Conservation (phyloP, 2,888 invertebrate species). For the Criorhina ranunculi region DNA sequence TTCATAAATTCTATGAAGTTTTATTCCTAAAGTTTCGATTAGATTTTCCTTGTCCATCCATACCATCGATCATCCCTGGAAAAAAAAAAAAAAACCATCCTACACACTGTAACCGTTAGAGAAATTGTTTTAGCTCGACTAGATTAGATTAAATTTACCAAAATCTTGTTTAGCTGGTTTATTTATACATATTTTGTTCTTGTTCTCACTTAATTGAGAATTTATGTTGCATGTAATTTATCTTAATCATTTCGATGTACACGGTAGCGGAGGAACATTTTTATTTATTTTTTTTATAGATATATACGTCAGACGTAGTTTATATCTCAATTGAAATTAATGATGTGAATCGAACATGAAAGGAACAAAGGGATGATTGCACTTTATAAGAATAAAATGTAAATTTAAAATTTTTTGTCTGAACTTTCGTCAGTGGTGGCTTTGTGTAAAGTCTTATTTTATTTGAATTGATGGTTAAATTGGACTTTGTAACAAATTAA, state of each 20-base stretch:
- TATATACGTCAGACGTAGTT: constrained; percentile 7
- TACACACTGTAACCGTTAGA: neutral
- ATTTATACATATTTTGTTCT: neutral
- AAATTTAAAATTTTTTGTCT: constrained; percentile 22
- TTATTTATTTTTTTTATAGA: too few species aligned
- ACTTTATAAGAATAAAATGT: constrained; percentile 14
- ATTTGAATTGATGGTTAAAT: constrained; percentile 33
- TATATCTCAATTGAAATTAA: constrained; percentile 59
- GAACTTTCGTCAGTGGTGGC: neutral
- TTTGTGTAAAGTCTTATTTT: constrained; percentile 7
- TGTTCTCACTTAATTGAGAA: constrained; percentile 37
- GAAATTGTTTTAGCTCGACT: neutral
- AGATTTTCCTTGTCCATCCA: too few species aligned
- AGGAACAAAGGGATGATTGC: constrained; percentile 33
- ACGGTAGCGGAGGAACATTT: constrained; percentile 10
- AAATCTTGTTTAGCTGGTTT: constrained; percentile 22
- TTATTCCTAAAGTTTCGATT: too few species aligned
- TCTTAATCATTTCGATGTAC: constrained; percentile 41
- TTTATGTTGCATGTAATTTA: constrained; percentile 37
- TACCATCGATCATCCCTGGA: too few species aligned
- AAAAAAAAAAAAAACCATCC: neutral
- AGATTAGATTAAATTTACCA: constrained; percentile 18
- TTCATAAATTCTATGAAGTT: too few species aligned
- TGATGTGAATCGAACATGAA: constrained; percentile 39
- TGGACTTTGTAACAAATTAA: neutral